phyloP scores from a whole-genome alignment of 2,113 vertebrate genomes.

The Cacatua alba region DNA sequence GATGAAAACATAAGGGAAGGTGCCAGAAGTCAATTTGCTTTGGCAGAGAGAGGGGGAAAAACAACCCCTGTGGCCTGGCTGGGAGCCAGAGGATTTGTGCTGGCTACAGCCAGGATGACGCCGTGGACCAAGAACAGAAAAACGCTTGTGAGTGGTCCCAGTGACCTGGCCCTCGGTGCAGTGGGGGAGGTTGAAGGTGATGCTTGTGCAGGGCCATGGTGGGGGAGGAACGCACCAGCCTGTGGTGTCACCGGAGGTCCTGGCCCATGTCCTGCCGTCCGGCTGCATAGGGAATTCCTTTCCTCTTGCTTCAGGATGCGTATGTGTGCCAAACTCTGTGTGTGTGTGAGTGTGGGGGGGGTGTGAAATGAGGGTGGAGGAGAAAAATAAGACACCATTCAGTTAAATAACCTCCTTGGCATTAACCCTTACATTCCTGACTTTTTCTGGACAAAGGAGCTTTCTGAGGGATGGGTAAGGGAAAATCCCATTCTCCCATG shows the following conservation, averaged over 20 bases:
- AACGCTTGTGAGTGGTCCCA: background rate
- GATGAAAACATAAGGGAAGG: conserved; percentile 13
- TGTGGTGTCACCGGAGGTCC: background rate
- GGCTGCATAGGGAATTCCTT: background rate
- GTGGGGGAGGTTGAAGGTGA: background rate
- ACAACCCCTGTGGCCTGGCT: background rate
- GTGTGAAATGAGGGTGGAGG: background rate
- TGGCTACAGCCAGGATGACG: background rate
- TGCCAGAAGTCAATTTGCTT: conserved; percentile 58
- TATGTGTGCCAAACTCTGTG: background rate
- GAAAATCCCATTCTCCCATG: background rate
- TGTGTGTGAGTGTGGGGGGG: too few relatives aligned
- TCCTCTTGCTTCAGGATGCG: background rate
- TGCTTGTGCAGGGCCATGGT: accelerated
- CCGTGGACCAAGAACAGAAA: background rate
- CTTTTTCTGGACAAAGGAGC: background rate
- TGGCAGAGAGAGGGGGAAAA: conserved; percentile 3
- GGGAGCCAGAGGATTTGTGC: background rate
- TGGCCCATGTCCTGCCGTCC: background rate
- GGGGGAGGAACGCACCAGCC: background rate
- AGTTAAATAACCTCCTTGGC: background rate
- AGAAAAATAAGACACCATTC: background rate
- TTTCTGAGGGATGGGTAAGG: background rate
- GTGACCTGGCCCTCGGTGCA: background rate
- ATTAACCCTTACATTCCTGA: background rate